phyloP scores from a whole-genome alignment of 1,140 invertebrate genomes.

The Mercenaria mercenaria region DNA sequence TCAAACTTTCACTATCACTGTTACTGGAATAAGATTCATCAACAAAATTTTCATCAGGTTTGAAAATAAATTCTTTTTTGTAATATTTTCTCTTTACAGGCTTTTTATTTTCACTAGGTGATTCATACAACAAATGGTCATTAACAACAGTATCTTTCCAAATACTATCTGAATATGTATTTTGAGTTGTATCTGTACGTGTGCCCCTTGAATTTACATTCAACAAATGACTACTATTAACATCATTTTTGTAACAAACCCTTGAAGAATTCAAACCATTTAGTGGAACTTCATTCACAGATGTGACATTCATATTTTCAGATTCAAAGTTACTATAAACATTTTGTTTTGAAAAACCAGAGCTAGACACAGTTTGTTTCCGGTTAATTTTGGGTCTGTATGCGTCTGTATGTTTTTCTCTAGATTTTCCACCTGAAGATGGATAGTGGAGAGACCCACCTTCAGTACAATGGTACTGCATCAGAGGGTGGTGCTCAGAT shows the following conservation, averaged over 20 bases:
- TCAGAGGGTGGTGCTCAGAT: not conserved
- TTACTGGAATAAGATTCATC: not conserved
- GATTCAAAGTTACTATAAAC: not conserved
- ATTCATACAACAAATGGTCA: no score
- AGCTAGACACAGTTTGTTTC: not conserved
- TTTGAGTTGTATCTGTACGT: not conserved
- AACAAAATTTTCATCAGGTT: not conserved
- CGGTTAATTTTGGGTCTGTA: conserved; percentile 38
- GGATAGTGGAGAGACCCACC: conserved; percentile 10
- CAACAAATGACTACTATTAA: not conserved
- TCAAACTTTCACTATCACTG: not conserved
- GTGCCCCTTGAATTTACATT: not conserved
- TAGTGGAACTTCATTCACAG: not conserved
- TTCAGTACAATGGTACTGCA: conserved; percentile 46
- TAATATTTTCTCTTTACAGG: not conserved
- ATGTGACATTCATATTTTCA: not conserved
- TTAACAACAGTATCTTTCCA: not conserved
- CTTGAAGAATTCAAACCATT: not conserved
- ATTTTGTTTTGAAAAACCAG: not conserved
- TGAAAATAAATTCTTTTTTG: not conserved
- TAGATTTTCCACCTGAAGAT: not conserved
- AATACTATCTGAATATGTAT: not conserved
- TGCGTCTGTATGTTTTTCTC: not conserved
- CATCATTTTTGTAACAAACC: not conserved
- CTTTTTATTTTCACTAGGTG: not conserved